phyloP scores from a whole-genome alignment of 1,140 invertebrate genomes.

The Aphaenogaster rudis region DNA sequence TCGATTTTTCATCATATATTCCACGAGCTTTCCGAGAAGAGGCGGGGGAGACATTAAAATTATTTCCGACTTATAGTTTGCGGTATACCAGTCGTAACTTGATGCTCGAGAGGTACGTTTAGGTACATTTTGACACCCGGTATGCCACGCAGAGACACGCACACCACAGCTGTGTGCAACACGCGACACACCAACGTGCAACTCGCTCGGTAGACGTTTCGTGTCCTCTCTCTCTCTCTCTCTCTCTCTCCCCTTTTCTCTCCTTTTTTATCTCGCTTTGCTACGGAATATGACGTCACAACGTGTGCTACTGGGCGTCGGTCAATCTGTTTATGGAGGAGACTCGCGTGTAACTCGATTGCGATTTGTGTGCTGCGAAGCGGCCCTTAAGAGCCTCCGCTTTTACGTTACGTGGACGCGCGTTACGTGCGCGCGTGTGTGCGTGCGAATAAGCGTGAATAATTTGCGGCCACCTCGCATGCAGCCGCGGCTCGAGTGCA shows the following conservation, averaged over 20 bases:
- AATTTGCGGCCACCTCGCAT: conserved; percentile 45
- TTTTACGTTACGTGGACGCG: background rate
- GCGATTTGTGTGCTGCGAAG: conserved; percentile 38
- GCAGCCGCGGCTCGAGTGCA: conserved; percentile 23
- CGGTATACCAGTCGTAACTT: background rate
- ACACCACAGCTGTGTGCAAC: conserved; percentile 11
- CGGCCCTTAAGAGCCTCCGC: conserved; percentile 16
- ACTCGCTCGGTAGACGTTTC: conserved; percentile 14
- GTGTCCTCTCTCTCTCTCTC: background rate
- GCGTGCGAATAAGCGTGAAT: conserved; percentile 17
- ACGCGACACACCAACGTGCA: conserved; percentile 34
- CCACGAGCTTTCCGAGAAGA: background rate
- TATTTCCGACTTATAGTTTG: background rate
- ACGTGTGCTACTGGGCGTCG: conserved; percentile 25
- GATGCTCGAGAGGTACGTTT: background rate
- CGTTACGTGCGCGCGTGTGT: background rate
- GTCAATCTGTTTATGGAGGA: conserved; percentile 68
- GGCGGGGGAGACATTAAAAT: background rate
- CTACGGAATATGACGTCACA: conserved; percentile 62
- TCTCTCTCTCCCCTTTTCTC: background rate
- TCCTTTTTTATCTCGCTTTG: background rate
- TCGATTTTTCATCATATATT: background rate
- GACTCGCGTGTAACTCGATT: conserved; percentile 65
- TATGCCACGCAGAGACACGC: background rate
- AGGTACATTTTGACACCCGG: background rate